A percentile compares a stretch with the other conserved stretches of the same genome.
Conservation (phyloP, 53 echinoderm and acorn worm genomes). For the Apostichopus leukothele region DNA sequence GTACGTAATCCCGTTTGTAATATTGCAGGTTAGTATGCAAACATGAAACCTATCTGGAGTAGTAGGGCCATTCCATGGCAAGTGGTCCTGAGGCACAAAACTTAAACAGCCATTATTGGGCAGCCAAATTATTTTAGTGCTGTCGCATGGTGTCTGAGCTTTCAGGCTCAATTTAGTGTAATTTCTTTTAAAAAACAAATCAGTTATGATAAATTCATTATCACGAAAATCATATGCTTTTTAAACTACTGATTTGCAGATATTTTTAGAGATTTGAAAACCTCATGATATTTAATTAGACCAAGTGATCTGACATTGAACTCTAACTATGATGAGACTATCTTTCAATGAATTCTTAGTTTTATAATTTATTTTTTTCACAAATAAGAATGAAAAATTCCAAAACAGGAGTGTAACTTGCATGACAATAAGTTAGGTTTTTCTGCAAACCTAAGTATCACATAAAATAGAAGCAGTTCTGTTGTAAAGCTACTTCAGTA, state of each 20-base stretch:
- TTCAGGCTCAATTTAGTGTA: not conserved
- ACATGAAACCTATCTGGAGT: too few species aligned
- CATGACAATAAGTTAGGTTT: not conserved
- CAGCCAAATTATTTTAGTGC: not conserved
- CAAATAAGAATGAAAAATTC: not conserved
- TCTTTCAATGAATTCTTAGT: not conserved
- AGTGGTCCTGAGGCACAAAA: not conserved
- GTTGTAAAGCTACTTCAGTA: not conserved
- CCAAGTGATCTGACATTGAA: not conserved
- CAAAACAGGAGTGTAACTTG: slow-evolving; percentile 14
- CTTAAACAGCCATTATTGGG: not conserved
- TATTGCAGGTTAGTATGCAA: slow-evolving; percentile 53
- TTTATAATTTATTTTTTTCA: not conserved
- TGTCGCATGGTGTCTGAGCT: not conserved
- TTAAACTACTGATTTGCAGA: not conserved
- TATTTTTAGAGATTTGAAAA: not conserved
- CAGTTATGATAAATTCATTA: not conserved
- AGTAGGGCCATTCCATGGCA: not conserved
- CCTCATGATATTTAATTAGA: not conserved
- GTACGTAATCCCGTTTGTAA: slow-evolving; percentile 55
- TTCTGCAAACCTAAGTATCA: slow-evolving; percentile 13
- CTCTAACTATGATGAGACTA: not conserved
- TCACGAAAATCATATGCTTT: not conserved
- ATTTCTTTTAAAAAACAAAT: not conserved
- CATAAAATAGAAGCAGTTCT: not conserved